Base-by-base conservation (phyloP, 2,888 invertebrate species). In the Tetramorium bicarinatum region DNA sequence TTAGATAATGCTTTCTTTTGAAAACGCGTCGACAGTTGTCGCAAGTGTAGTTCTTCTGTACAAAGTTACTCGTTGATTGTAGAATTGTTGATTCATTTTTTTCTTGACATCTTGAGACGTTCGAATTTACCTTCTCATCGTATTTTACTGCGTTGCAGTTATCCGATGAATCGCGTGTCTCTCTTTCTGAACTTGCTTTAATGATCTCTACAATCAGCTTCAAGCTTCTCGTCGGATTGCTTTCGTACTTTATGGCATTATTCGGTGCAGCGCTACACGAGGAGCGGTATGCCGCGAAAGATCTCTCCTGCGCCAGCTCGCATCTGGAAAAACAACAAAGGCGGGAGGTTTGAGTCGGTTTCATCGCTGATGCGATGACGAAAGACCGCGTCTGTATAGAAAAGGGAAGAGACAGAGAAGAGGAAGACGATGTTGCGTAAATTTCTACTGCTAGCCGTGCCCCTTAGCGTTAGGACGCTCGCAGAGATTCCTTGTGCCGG, bases 401-500 rank as follows among this genome's bases (percentile, higher is more conserved):
- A 61, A 21, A 25, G 29, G 2, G 21, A 15, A 29, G 11, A 81
- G 34, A 61, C 25, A 47, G 52, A 72, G n/a, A 49, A 69, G 21
- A 15, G 18, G 21, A 38, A 15, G 9, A 18, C 4, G 15, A 38
- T 38, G 15, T 11, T 8, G 59, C 3, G 4, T 29, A 15, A 44
- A 41, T 56, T 44, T 15, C 9, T 25, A 52, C 18, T 6, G 11
- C 3, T 61, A 64, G 52, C 9, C 47, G 0, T 59, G 64, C 54
- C 3, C 11, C 79, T 83, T 59, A 47, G 59, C 64, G 72, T 86
- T 90, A 91, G 85, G 87, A 89, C 75, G 84, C 83, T 85, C 83
- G 83, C 41, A 87, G 59, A 25, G 82, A 81, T 72, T 91, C 91
- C 61, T 87, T 92, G 91, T 95, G 95, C 91, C 95, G 95, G 64